Conservation (phyloP, 2,888 invertebrate genomes). For the Blomia tropicalis region DNA sequence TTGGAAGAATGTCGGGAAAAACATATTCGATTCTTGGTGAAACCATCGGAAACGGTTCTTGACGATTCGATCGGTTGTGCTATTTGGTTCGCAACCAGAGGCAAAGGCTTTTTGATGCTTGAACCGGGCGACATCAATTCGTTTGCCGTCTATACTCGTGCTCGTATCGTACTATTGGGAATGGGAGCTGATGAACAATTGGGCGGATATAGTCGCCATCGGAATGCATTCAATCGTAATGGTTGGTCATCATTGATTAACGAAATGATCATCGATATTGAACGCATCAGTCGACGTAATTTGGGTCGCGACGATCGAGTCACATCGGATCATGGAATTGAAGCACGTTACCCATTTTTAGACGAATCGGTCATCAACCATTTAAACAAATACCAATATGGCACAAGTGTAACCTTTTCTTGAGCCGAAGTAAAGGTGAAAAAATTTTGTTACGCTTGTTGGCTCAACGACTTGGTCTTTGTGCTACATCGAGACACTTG, state of each 20-base stretch:
- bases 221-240: constrained; percentile 40
- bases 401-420: constrained; percentile 38
- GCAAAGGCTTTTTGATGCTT: constrained; percentile 40
- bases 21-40: constrained; percentile 57
- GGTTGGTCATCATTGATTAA: constrained; percentile 43
- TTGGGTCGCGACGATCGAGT: constrained; percentile 80
- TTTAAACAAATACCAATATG: constrained; percentile 39
- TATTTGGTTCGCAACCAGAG: constrained; percentile 83
- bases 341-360: constrained; percentile 46
- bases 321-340: constrained; percentile 63
- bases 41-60: constrained; percentile 67
- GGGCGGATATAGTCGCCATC: constrained; percentile 79
- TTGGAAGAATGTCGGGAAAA: constrained; percentile 36
- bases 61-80: constrained; percentile 90
- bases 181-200: constrained; percentile 95
- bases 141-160: constrained; percentile 8
- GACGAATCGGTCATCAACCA: constrained; percentile 44
- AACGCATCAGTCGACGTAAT: constrained; percentile 71
- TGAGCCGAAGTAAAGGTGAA: constrained; percentile 71
- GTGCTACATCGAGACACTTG: constrained; percentile 46
- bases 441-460: constrained; percentile 60
- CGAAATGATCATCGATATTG: constrained; percentile 60
- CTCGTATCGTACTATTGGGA: constrained; percentile 61
- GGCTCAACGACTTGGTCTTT: constrained; percentile 35
- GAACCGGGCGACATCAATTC: constrained; percentile 14